These are phyloP conservation scores for Dolichomitus sp. DNA, from an alignment of 2,888 invertebrate genomes.

Conservation along the genomic window DNA sequence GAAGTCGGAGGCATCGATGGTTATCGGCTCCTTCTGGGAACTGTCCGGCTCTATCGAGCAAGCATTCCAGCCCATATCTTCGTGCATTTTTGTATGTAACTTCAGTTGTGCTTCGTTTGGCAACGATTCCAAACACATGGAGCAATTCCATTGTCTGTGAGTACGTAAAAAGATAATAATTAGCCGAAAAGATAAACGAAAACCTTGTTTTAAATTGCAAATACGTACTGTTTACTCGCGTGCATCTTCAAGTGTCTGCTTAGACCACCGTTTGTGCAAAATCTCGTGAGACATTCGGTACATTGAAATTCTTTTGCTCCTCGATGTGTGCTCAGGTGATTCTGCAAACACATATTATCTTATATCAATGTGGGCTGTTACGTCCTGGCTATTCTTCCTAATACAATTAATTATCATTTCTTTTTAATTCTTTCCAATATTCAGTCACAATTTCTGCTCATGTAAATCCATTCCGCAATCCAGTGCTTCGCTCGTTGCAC, in stretches of 20 bases:
- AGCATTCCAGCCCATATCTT: slow-evolving; percentile 69
- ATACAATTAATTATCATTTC: too few relatives aligned
- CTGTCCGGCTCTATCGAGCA: slow-evolving; percentile 69
- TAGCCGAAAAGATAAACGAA: not conserved
- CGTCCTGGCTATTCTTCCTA: too few relatives aligned
- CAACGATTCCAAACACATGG: slow-evolving; percentile 77
- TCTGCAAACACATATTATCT: slow-evolving; percentile 73
- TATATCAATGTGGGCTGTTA: too few relatives aligned
- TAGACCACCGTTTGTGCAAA: slow-evolving; percentile 88
- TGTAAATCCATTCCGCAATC: too few relatives aligned
- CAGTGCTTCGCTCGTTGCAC: too few relatives aligned
- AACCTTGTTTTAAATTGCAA: slow-evolving; percentile 6
- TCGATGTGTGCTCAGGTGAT: slow-evolving; percentile 87
- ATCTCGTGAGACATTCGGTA: slow-evolving; percentile 86
- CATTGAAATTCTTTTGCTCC: slow-evolving; percentile 87
- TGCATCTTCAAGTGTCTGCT: slow-evolving; percentile 87
- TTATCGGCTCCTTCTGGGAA: slow-evolving; percentile 75
- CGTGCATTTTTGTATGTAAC: slow-evolving; percentile 77
- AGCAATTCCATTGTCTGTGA: slow-evolving; percentile 77
- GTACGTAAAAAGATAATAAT: slow-evolving; percentile 32
- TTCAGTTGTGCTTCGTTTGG: slow-evolving; percentile 76
- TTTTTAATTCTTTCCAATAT: too few relatives aligned
- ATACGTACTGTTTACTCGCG: slow-evolving; percentile 82
- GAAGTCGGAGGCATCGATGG: slow-evolving; percentile 67
- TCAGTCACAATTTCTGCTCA: too few relatives aligned